phyloP scores from a whole-genome alignment of 2,113 vertebrate species.

The Harpagus bidentatus region DNA sequence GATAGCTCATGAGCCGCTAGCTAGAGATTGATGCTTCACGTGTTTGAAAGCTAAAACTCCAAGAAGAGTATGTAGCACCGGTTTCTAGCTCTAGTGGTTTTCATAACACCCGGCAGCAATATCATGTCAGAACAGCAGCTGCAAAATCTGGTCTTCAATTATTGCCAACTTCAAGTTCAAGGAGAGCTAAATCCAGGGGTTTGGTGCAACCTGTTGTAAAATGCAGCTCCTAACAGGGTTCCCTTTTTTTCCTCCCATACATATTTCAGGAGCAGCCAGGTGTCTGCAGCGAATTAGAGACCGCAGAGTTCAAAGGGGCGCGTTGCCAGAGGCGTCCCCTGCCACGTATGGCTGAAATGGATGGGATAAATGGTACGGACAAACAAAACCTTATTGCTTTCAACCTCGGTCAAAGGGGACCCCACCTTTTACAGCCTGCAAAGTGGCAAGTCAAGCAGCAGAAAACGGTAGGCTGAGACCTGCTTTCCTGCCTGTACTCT shows the following conservation, averaged over 20 bases:
- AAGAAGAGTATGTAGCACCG: slow-evolving; percentile 6
- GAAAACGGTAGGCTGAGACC: background rate
- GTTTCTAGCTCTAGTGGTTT: slow-evolving; percentile 53
- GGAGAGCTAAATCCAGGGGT: slow-evolving; percentile 29
- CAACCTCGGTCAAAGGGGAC: background rate
- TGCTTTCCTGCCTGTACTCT: background rate
- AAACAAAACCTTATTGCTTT: background rate
- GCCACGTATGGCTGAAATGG: rapidly evolving
- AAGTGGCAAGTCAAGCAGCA: background rate
- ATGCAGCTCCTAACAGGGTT: background rate
- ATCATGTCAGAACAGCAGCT: slow-evolving; percentile 53
- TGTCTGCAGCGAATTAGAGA: background rate
- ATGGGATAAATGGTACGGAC: background rate
- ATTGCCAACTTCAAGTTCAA: slow-evolving; percentile 37
- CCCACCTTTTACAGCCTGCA: background rate
- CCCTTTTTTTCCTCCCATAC: background rate
- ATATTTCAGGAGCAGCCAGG: background rate
- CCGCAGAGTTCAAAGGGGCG: background rate
- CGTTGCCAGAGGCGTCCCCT: background rate
- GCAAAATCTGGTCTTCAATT: slow-evolving; percentile 48
- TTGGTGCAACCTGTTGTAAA: slow-evolving; percentile 5
- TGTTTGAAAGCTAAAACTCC: slow-evolving; percentile 61
- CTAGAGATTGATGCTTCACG: slow-evolving; percentile 66
- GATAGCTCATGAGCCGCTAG: slow-evolving; percentile 57
- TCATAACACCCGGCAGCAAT: slow-evolving; percentile 51